Evolutionary conservation across 2,888 invertebrate genomes (phyloP), one percentile per base, ranked within the genome.

Genomic region (Eurois occulta): DNA sequence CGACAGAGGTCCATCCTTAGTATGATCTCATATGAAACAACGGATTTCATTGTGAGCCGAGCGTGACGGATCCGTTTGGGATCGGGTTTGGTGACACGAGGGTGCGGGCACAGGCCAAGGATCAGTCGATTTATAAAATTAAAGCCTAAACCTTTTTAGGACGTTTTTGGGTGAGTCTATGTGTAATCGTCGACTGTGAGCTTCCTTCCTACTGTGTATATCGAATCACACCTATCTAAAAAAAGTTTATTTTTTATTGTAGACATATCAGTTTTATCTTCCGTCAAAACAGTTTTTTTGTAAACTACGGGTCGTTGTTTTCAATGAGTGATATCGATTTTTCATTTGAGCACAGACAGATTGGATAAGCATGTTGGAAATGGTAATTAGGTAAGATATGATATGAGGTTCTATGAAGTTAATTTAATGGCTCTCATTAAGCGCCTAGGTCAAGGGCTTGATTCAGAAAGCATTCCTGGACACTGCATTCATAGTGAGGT

Each of bases 11-110:
- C 68, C 89, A 89, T 86, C 91, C 77, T 88, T 92, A 86, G 21
- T 55, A 52, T 69, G 28, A 58, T 71, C 32, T 85, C 80, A 85
- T 86, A 91, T 90, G 90, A 92, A 93, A 94, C 93, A 94, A 93
- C 92, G 90, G 92, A 93, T 93, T 92, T 91, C 85, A 91, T 89
- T 87, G 84, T 86, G 88, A 89, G 87, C 88, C 86, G 84, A 90
- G 93, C 94, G 94, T 95, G 95, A 95, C 95, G 92, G 92, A 95
- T 95, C 89, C 94, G 91, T 94, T 94, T 93, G 89, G 90, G 91
- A 90, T 89, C 91, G 91, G 89, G 91, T 88, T 90, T 87, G 87
- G 87, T 91, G 92, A 90, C 87, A 83, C 79, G 81, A 86, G 89
- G 87, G 91, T 91, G 90, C 90, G 92, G 93, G 92, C 89, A 87